These are phyloP conservation scores for Clepsis dumicolana DNA, from an alignment of 2,888 invertebrate genomes.

Conservation along the genomic window DNA sequence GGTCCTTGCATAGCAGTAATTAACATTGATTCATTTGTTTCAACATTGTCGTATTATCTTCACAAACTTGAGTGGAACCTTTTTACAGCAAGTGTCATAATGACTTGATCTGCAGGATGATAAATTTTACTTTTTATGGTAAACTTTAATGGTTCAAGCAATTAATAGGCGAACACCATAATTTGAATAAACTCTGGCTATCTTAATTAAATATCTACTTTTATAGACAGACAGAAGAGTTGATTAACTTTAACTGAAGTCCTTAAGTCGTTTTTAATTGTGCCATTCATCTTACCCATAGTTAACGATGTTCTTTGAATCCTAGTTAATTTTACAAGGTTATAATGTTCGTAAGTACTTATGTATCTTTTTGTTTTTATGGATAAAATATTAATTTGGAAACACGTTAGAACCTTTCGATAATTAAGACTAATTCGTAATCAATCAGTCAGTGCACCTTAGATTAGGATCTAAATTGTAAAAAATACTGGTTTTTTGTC, in stretches of 20 bases:
- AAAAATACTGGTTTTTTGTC: too few relatives aligned
- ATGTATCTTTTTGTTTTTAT: neutral
- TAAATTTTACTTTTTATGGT: too few relatives aligned
- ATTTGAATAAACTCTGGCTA: slow-evolving; percentile 33
- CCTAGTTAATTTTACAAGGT: neutral
- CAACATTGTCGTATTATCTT: neutral
- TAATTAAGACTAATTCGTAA: neutral
- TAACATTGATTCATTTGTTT: neutral
- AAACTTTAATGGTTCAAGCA: too few relatives aligned
- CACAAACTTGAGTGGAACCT: neutral
- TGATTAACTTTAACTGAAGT: neutral
- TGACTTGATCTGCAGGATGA: too few relatives aligned
- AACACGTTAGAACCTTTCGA: neutral
- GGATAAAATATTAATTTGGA: neutral
- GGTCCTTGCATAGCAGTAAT: neutral
- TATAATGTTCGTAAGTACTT: neutral
- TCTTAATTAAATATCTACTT: slow-evolving; percentile 38
- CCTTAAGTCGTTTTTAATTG: slow-evolving; percentile 10
- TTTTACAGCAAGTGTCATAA: neutral
- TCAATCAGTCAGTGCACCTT: neutral
- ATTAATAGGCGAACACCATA: too few relatives aligned
- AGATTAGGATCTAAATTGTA: too few relatives aligned
- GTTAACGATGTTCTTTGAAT: neutral
- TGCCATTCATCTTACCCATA: neutral
- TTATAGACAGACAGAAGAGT: slow-evolving; percentile 8